Base-by-base conservation (phyloP, 2,113 vertebrate species). In the Syrrhaptes paradoxus region DNA sequence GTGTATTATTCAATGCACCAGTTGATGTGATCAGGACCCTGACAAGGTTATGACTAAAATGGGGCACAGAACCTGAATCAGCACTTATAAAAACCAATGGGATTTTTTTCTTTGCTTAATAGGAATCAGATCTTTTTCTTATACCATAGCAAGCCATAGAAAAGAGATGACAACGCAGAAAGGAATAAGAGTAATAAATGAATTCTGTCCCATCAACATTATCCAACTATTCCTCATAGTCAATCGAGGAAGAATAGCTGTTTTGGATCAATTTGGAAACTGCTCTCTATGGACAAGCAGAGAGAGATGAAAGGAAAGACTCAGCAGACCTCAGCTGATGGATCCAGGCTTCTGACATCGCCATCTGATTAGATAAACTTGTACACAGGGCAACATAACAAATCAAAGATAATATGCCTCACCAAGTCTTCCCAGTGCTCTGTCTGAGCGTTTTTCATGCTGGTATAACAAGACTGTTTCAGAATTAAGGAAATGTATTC, bases 241-340 rank as follows among this genome's bases (percentile, higher is more conserved):
- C 12, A 82, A 43, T 74, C 52, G 73, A 93, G 31, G 31, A 85
- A 45, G 43, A 89, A 65, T 41, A 85, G 57, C 38, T 85, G 41
- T 54, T 92, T 90, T 77, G 43, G 32, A 84, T 93, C 72, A 62
- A 66, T 88, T 85, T 70, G 46, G 54, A 88, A 93, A 77, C 32
- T 66, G 48, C 36, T 95, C 24, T 82, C 66, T 90, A 59, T 8
- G 12, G 55, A 54, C 51, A 80, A 80, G 59, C 58, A 75, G 48
- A 91, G 41, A 70, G 12, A 86, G n/a, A 86, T 71, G 59, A 95
- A 96, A 95, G 76, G 51, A 81, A 66, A 65, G 52, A 52, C 34
- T 83, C 59, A 2, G 5, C 51, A 90, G 83, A 74, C n/a, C 63
- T 71, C 34, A 43, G 55, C 2, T 88, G 83, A 59, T 72, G 3